Percentiles rank a stretch among this genome's conserved stretches.
Evolutionary conservation across 2,113 vertebrate species (phyloP).

Genomic region (Chaetodon trifascialis): DNA sequence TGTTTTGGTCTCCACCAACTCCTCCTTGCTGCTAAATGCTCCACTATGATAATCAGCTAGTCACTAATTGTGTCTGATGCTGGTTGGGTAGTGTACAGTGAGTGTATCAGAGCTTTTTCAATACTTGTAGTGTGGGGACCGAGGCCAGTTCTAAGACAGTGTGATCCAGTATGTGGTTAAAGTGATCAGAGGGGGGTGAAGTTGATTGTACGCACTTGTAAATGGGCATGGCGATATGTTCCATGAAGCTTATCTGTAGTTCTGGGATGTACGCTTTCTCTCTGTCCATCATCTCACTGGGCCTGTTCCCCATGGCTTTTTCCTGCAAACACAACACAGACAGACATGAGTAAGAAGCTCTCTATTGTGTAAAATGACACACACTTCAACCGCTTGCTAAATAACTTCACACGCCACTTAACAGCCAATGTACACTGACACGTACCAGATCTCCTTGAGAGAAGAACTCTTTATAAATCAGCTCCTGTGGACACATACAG

Average conservation of each 20-base stretch:
- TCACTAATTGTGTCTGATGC: too few species aligned
- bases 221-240: slow-evolving; percentile 98
- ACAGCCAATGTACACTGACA: slow-evolving; percentile 39
- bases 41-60: too few species aligned
- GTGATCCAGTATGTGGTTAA: neutral
- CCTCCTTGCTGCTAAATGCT: too few species aligned
- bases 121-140: neutral
- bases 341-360: slow-evolving; percentile 30
- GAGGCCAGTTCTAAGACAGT: neutral
- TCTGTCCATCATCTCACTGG: slow-evolving; percentile 99
- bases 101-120: too few species aligned
- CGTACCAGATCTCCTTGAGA: slow-evolving; percentile 98
- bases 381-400: slow-evolving; percentile 7
- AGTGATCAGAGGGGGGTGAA: neutral
- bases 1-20: too few species aligned
- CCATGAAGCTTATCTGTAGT: slow-evolving; percentile 99
- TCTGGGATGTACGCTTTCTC: slow-evolving; percentile 99
- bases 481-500: slow-evolving; percentile 87
- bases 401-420: slow-evolving; percentile 42
- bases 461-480: slow-evolving; percentile 99
- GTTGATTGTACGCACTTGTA: slow-evolving; percentile 88
- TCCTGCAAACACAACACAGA: slow-evolving; percentile 83
- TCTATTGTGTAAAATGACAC: slow-evolving; percentile 20
- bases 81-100: too few species aligned
- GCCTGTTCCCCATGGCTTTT: slow-evolving; percentile 98